phyloP scores from a whole-genome alignment of 2,113 vertebrate genomes.

The Dipodomys stephensi region DNA sequence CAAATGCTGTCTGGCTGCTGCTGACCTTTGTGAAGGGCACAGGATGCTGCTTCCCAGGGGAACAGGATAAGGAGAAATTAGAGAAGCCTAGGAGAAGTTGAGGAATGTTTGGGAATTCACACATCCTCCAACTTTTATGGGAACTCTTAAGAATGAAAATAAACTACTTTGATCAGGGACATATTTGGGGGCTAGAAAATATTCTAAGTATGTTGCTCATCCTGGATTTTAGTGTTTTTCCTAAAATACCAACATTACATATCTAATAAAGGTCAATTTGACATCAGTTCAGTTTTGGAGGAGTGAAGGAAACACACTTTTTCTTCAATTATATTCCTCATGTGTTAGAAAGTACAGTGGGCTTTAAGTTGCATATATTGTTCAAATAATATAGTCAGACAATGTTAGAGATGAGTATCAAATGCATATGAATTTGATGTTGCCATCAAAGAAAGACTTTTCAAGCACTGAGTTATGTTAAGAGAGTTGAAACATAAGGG shows the following conservation, averaged over 20 bases:
- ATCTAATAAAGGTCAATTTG: conserved; percentile 19
- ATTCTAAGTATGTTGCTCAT: conserved; percentile 49
- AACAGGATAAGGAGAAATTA: conserved; percentile 66
- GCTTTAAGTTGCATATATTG: neutral
- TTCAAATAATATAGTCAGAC: neutral
- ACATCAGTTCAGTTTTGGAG: conserved; percentile 35
- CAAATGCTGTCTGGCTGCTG: conserved; percentile 64
- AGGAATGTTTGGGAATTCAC: conserved; percentile 68
- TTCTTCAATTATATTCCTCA: neutral
- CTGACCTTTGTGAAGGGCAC: conserved; percentile 73
- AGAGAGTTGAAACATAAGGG: conserved; percentile 38
- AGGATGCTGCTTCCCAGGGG: conserved; percentile 66
- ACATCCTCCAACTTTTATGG: conserved; percentile 46
- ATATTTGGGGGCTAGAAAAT: conserved; percentile 58
- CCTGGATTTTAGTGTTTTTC: conserved; percentile 25
- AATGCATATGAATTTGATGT: neutral
- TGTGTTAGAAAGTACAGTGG: neutral
- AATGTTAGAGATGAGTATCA: neutral
- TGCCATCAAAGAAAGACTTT: neutral
- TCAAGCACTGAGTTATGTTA: neutral
- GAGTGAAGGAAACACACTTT: conserved; percentile 22
- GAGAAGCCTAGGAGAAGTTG: conserved; percentile 55
- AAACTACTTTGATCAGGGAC: conserved; percentile 63
- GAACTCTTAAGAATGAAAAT: conserved; percentile 69
- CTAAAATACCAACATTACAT: neutral